Evolutionary conservation across 2,888 invertebrate species (phyloP).

Genomic region (Eupeodes latifasciatus): DNA sequence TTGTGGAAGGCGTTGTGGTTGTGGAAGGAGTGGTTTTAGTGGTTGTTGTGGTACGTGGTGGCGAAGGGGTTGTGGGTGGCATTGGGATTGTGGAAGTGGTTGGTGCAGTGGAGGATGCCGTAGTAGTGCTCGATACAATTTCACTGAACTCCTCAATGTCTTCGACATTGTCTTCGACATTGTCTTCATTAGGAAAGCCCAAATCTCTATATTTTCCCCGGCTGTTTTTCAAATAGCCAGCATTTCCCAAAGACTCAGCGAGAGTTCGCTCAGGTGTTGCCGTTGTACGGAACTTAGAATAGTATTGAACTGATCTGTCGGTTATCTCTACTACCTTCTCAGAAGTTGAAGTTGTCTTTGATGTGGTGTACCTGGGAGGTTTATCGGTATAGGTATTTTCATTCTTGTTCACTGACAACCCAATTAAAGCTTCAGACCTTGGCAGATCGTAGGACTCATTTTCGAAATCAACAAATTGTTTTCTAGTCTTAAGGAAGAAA

Average conservation of each 20-base stretch:
- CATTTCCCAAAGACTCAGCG: conserved; percentile 82
- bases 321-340: conserved; percentile 79
- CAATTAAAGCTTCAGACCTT: conserved; percentile 81
- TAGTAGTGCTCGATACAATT: conserved; percentile 81
- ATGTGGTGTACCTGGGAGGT: conserved; percentile 63
- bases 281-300: conserved; percentile 81
- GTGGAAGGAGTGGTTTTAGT: conserved; percentile 54
- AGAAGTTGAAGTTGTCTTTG: conserved; percentile 74
- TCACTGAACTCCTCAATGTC: conserved; percentile 80
- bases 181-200: conserved; percentile 79
- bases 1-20: conserved; percentile 69
- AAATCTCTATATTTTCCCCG: conserved; percentile 79
- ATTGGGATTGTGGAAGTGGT: conserved; percentile 67
- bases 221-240: conserved; percentile 80
- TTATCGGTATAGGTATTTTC: conserved; percentile 80
- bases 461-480: conserved; percentile 68
- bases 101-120: conserved; percentile 77
- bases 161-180: conserved; percentile 79
- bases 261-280: conserved; percentile 80
- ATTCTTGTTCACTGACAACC: conserved; percentile 77
- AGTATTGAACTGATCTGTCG: conserved; percentile 81
- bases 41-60: conserved; percentile 66
- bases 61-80: conserved; percentile 44
- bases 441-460: conserved; percentile 77
- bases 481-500: conserved; percentile 77